Base-by-base conservation (phyloP, 2,797 vertebrate genomes). In the Ataeniobius toweri region DNA sequence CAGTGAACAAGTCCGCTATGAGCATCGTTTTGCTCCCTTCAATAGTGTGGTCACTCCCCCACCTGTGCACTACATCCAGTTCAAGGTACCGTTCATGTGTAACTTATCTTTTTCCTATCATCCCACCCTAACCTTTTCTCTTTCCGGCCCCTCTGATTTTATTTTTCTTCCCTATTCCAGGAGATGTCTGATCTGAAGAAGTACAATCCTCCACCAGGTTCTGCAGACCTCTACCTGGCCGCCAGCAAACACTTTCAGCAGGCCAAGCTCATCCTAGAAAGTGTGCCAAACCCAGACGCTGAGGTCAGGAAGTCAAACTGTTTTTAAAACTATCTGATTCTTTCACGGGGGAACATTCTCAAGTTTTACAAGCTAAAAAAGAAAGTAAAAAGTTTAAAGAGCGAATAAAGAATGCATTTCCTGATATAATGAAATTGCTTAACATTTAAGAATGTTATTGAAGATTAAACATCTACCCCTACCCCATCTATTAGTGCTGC, bases 161-260 rank as follows among this genome's bases (percentile, higher is more conserved):
- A 4, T 10, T 61, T 20, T 36, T 80, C 12, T 59, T 56, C 1
- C 13, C 8, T 51, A n/a, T 39, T 80, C 6, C 79, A 99, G 98
- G 98, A 99, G 93, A 99, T 99, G 98, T 99, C 98, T 31, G 98
- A 99, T 90, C 94, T 99, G 89, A 99, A 97, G 94, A 99, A 99
- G 91, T 99, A 99, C 77, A 99, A 95, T 82, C 98, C 98, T 84
- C 97, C 98, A 14, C 98, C 98, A 58, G 97, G 98, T 81, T 97
- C 98, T 36, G 96, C 97, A 51, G 98, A 99, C 91, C 96, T 99
- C 61, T 99, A 99, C 86, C 94, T 99, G 95, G 98, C 98, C 31
- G 98, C 98, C 85, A 99, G 98, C 89, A 99, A 99, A 95, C 98
- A 99, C 91, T 99, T 99, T 93, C 98, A 99, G 89, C 98, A 99